Percentiles rank a stretch among this genome's conserved stretches.
phyloP scores from a whole-genome alignment of 2,797 vertebrate species.

The Pseudopleuronectes americanus region DNA sequence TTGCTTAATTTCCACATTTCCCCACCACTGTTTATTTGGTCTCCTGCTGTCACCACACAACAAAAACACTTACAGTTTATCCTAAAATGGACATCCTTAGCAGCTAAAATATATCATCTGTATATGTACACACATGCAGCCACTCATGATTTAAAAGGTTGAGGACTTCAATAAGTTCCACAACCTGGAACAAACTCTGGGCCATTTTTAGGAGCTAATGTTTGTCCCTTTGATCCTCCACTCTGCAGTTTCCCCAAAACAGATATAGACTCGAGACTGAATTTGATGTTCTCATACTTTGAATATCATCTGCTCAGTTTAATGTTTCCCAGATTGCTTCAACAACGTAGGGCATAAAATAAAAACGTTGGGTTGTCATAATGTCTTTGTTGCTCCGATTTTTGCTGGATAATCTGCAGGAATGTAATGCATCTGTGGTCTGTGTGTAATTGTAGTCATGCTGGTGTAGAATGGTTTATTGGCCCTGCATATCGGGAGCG shows the following conservation, averaged over 20 bases:
- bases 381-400: slow-evolving; percentile 32
- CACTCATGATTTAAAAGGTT: neutral
- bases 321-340: slow-evolving; percentile 63
- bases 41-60: neutral
- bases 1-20: slow-evolving; percentile 44
- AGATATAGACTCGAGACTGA: slow-evolving; percentile 29
- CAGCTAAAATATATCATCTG: slow-evolving; percentile 19
- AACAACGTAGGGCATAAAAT: slow-evolving; percentile 40
- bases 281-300: slow-evolving; percentile 42
- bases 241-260: slow-evolving; percentile 28
- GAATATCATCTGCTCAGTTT: slow-evolving; percentile 48
- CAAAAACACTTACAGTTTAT: neutral
- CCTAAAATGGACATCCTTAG: neutral
- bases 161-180: slow-evolving; percentile 29
- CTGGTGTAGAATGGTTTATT: slow-evolving; percentile 34
- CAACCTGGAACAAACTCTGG: slow-evolving; percentile 15
- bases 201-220: neutral
- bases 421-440: slow-evolving; percentile 25
- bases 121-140: neutral
- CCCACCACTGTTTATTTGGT: slow-evolving; percentile 29
- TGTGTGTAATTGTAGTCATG: slow-evolving; percentile 19
- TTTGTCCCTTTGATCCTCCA: slow-evolving; percentile 32
- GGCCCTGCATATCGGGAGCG: slow-evolving; percentile 30
- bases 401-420: slow-evolving; percentile 22
- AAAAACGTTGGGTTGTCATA: slow-evolving; percentile 38